Percentiles rank a stretch among this genome's conserved stretches.
These are phyloP conservation scores for Anseranas semipalmata DNA, from an alignment of 2,113 vertebrate species.

Conservation along the genomic window DNA sequence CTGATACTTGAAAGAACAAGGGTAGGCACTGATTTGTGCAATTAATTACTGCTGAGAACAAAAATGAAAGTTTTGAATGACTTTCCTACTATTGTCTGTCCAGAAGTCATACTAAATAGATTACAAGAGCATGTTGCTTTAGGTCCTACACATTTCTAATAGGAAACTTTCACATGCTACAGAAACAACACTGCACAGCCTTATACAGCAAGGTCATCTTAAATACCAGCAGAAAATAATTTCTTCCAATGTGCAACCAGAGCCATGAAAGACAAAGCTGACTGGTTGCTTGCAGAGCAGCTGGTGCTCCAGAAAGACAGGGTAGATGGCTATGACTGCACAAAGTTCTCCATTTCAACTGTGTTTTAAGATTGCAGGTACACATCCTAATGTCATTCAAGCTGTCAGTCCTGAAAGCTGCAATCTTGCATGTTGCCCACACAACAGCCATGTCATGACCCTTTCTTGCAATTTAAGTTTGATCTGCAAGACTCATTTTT, in stretches of 20 bases:
- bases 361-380: neutral
- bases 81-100: neutral
- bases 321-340: neutral
- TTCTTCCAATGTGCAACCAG: neutral
- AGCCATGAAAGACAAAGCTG: neutral
- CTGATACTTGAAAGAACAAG: conserved; percentile 36
- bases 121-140: neutral
- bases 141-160: neutral
- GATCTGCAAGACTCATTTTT: neutral
- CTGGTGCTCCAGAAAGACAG: neutral
- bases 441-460: neutral
- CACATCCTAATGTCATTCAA: neutral
- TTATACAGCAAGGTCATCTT: neutral
- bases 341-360: neutral
- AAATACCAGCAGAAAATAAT: neutral
- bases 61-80: neutral
- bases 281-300: neutral
- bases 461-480: neutral
- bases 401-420: neutral
- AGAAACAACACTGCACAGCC: neutral
- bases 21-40: neutral
- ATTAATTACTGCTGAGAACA: conserved; percentile 38
- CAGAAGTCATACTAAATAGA: neutral
- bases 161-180: neutral
- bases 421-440: neutral